Evolutionary conservation across 2,797 vertebrate species (phyloP), one percentile per base, ranked within the genome.

Genomic region (Etheostoma nigrum): DNA sequence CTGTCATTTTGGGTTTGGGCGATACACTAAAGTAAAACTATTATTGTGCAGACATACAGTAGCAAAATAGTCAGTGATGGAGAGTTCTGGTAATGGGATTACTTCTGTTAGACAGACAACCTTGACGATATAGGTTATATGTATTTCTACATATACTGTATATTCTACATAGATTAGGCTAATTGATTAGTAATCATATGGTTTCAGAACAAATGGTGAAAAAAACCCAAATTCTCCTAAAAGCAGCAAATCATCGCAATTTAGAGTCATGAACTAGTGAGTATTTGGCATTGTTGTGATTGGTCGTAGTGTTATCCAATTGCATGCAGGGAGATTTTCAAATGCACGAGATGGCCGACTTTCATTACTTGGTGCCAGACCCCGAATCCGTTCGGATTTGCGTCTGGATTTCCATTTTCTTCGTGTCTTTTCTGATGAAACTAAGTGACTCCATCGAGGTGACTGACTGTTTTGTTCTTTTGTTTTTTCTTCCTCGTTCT

Each of bases 401-500:
- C 4, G 27, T 27, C 27, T 27, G 27, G 27, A 27, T 27, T 27
- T 27, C 27, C 27, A 27, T 27, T 27, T 27, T 27, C 27, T 27
- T 27, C 27, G 19, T 11, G 21, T 25, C 53, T 25, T 73, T 42
- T 30, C 23, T 58, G 19, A 51, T 55, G 15, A 67, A 36, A 40
- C 19, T 18, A 0, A 47, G 18, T 69, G 59, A 80, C 54, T 70
- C 60, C 40, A 48, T 33, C 1, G 13, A 42, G 16, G 44, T 76
- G 72, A 76, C 67, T 72, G 49, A 81, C 27, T 23, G 30, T n/a
- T 58, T 40, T 6, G 33, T 25, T 44, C 23, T 25, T 36, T 62
- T 2, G 15, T 6, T 42, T 40, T 63, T 55, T 25, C 45, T 58
- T 60, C 18, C 15, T 53, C 27, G 15, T 42, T 23, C 4, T 64